Evolutionary conservation across 2,888 invertebrate species (phyloP), one percentile per base, ranked within the genome.

Genomic region (Aspidiotus destructor): DNA sequence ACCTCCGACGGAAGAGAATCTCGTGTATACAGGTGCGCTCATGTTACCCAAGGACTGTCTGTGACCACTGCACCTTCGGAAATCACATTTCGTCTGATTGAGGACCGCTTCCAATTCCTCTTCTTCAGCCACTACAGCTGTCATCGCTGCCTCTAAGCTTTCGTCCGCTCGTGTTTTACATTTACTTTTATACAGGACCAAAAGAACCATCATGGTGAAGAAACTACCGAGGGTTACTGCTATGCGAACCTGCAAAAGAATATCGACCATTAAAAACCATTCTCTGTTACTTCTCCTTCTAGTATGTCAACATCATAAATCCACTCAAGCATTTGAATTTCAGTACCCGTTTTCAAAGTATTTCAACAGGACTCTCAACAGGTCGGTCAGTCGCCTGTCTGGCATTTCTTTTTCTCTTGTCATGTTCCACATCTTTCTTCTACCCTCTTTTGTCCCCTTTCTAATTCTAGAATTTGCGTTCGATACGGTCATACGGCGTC

Each of bases 221-320:
- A 93, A 92, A 74, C 91, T 91, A 75, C 92, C 92, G 65, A 94
- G 81, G 5, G 93, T 93, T 74, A 89, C 89, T 74, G 93, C 93
- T 79, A 93, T 93, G 73, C 92, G 85, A 72, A 93, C 73, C 74
- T 74, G 70, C 58, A 65, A 67, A 55, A 68, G 52, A 28, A 28
- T 28, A 5, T 28, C 28, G 28, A 28, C 28, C 5, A 28, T 28
- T 28, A 28, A 28, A 5, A 28, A 5, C 28, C 1, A 28, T 28
- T 28, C 28, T 28, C 28, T 28, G 5, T 28, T 28, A 28, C 28
- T 3, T 28, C 1, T 5, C 28, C 28, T 28, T 28, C 28, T 28
- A 28, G 28, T 28, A 28, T 28, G 28, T 28, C 28, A 28, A 28
- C 28, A 28, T 28, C 28, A 28, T 28, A 3, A 28, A 28, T 28